Evolutionary conservation across 2,113 vertebrate genomes (phyloP).

Genomic region (Brachyistius frenatus): DNA sequence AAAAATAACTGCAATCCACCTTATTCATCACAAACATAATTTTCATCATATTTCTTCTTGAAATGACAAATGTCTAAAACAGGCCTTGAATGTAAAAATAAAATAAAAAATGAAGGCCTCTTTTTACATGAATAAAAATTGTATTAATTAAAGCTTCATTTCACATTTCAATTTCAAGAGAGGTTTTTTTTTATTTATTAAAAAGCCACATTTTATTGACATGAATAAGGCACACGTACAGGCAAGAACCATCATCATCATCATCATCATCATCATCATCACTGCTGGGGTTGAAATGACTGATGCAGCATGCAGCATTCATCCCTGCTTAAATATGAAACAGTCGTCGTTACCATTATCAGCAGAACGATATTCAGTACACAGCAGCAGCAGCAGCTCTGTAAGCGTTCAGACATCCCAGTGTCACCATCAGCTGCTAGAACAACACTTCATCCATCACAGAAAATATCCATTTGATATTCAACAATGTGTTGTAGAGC

Average conservation of each 20-base stretch:
- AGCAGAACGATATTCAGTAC: conserved; percentile 14
- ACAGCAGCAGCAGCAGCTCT: neutral
- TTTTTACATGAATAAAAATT: neutral
- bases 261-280: conserved; percentile 9
- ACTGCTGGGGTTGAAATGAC: conserved; percentile 20
- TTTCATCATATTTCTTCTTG: neutral
- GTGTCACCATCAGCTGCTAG: conserved; percentile 10
- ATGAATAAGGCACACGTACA: conserved; percentile 57
- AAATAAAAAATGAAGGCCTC: neutral
- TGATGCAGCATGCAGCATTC: conserved; percentile 23
- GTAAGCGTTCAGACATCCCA: neutral
- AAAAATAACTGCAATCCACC: too few relatives aligned
- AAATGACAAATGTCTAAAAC: neutral
- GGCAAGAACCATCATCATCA: conserved; percentile 14
- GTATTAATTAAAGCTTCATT: conserved; percentile 36
- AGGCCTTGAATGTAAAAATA: neutral
- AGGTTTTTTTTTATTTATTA: conserved; percentile 55
- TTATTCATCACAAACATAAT: too few relatives aligned
- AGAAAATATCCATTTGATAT: conserved; percentile 7
- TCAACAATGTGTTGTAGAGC: conserved; percentile 15
- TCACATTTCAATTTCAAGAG: conserved; percentile 57
- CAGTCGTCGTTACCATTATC: conserved; percentile 19
- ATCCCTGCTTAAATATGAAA: conserved; percentile 31
- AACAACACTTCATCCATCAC: conserved; percentile 7
- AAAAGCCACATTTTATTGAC: conserved; percentile 62